Evolutionary conservation across 2,797 vertebrate species (phyloP).

Genomic region (Esox lucius): DNA sequence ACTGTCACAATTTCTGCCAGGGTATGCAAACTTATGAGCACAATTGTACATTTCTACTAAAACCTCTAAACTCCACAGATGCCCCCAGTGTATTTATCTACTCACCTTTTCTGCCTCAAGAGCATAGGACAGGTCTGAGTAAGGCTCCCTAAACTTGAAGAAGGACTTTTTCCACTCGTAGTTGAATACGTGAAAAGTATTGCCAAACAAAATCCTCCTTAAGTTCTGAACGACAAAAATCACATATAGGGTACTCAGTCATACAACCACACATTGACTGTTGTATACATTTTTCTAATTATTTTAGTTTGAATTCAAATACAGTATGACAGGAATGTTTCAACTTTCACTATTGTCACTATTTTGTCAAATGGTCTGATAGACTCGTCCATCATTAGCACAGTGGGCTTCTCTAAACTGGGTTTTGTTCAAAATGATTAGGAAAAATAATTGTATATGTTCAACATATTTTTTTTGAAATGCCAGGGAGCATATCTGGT

Average conservation of each 20-base stretch:
- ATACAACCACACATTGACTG: background rate
- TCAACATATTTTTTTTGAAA: background rate
- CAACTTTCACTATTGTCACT: background rate
- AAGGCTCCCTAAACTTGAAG: constrained; percentile 76
- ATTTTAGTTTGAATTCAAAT: background rate
- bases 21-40: no score
- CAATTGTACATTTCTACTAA: no score
- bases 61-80: no score
- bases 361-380: background rate
- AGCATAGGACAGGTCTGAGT: constrained; percentile 73
- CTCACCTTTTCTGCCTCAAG: constrained; percentile 78
- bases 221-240: constrained; percentile 67
- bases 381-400: background rate
- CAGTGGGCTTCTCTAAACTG: background rate
- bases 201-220: constrained; percentile 78
- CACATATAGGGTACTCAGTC: background rate
- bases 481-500: background rate
- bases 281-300: background rate
- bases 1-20: no score
- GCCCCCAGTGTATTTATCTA: background rate
- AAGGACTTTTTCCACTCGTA: constrained; percentile 75
- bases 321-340: background rate
- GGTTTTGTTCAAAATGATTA: background rate
- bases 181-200: constrained; percentile 64
- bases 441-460: no score